Evolutionary conservation across 2,797 vertebrate species (phyloP).

Genomic region (Gephyroberyx darwinii): DNA sequence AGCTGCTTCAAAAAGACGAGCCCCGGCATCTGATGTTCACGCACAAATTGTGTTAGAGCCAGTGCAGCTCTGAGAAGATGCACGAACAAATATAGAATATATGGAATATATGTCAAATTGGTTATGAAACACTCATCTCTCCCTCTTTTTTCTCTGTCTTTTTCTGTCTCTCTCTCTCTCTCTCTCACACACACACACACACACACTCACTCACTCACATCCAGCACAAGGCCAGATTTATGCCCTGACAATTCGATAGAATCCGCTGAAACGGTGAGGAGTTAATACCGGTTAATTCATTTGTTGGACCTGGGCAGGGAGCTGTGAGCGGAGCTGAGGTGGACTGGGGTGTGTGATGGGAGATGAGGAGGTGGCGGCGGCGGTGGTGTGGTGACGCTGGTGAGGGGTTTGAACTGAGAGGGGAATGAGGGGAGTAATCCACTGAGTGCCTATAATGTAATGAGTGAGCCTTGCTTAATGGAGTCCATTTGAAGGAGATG

Average conservation of each 20-base stretch:
- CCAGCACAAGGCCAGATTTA: slow-evolving; percentile 51
- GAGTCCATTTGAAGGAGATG: slow-evolving; percentile 66
- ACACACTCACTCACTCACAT: slow-evolving; percentile 8
- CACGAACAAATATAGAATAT: too few species aligned
- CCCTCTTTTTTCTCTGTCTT: neutral
- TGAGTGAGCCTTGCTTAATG: slow-evolving; percentile 77
- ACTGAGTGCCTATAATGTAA: slow-evolving; percentile 82
- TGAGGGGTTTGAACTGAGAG: slow-evolving; percentile 67
- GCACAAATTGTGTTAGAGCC: neutral
- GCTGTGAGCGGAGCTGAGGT: slow-evolving; percentile 42
- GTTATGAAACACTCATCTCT: neutral
- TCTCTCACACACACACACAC: slow-evolving; percentile 6
- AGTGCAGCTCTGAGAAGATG: too few species aligned
- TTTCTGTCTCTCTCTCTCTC: neutral
- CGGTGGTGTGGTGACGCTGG: slow-evolving; percentile 20
- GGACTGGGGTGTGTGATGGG: slow-evolving; percentile 23
- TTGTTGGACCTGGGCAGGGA: slow-evolving; percentile 50
- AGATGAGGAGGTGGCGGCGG: slow-evolving; percentile 34
- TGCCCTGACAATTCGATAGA: slow-evolving; percentile 59
- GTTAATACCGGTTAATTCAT: slow-evolving; percentile 76
- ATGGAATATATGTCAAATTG: neutral
- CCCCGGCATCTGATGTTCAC: slow-evolving; percentile 9
- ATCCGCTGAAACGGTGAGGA: slow-evolving; percentile 61
- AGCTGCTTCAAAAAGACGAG: slow-evolving; percentile 18
- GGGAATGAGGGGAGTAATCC: slow-evolving; percentile 74